These are phyloP conservation scores for Portevinia maculata DNA, from an alignment of 2,888 invertebrate species.

Conservation along the genomic window DNA sequence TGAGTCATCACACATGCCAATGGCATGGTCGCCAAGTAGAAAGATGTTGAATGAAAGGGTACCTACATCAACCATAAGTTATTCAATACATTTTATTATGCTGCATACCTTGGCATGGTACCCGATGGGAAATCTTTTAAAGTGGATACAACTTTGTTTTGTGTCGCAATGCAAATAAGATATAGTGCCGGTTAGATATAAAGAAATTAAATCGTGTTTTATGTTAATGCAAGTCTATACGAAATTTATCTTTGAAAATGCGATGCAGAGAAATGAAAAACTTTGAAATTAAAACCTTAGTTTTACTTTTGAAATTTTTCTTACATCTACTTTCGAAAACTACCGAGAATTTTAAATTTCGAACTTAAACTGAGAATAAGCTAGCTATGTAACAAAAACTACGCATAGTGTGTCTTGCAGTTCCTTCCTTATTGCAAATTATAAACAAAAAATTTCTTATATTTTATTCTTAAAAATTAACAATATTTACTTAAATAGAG, in stretches of 20 bases:
- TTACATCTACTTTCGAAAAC: no score
- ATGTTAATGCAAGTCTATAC: slow-evolving; percentile 45
- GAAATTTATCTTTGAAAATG: slow-evolving; percentile 47
- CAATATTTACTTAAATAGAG: no score
- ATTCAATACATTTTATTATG: slow-evolving; percentile 55
- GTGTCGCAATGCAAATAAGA: slow-evolving; percentile 50
- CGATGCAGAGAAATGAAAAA: no score
- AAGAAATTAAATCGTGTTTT: slow-evolving; percentile 55
- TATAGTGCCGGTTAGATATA: slow-evolving; percentile 21
- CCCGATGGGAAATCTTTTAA: slow-evolving; percentile 62
- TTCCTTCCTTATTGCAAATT: no score
- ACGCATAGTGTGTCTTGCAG: no score
- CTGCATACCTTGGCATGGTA: slow-evolving; percentile 21
- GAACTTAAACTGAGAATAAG: no score
- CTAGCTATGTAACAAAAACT: no score
- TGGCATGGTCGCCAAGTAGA: slow-evolving; percentile 23
- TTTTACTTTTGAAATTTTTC: no score
- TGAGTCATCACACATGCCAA: slow-evolving; percentile 22
- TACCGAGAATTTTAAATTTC: no score
- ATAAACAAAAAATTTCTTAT: no score
- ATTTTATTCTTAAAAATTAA: no score
- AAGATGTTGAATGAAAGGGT: slow-evolving; percentile 16
- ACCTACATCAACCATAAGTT: slow-evolving; percentile 47
- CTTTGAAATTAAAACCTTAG: no score
- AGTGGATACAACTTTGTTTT: slow-evolving; percentile 67